These are phyloP conservation scores for Brachystomella parvula DNA, from an alignment of 1,140 invertebrate species.

Conservation along the genomic window DNA sequence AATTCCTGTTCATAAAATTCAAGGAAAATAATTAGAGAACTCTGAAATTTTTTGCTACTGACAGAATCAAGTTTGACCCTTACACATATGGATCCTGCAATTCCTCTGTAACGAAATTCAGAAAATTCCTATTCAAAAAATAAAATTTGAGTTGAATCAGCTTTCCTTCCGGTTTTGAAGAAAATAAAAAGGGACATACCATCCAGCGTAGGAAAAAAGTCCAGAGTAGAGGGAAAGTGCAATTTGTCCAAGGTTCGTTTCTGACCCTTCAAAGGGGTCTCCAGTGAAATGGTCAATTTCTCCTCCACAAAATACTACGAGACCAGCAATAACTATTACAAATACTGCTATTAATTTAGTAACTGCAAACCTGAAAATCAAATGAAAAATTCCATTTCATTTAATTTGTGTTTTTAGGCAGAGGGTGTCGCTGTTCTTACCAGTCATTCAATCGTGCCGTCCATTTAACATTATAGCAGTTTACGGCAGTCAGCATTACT, in stretches of 20 bases:
- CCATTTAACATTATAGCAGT: conserved; percentile 93
- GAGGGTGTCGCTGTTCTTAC: not conserved
- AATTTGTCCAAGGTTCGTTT: conserved; percentile 47
- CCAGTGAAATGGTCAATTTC: conserved; percentile 48
- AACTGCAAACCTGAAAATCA: conserved; percentile 63
- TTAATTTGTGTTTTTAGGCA: not conserved
- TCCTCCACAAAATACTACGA: conserved; percentile 49
- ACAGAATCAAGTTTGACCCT: conserved; percentile 29
- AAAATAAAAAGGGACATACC: conserved; percentile 43
- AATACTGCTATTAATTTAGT: conserved; percentile 87
- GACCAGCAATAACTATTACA: conserved; percentile 77
- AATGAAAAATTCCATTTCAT: not conserved
- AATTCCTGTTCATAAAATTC: conserved; percentile 54
- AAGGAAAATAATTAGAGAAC: not conserved
- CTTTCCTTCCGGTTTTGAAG: not conserved
- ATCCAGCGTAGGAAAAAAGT: conserved; percentile 60
- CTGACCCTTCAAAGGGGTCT: conserved; percentile 50
- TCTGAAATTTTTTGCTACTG: not conserved
- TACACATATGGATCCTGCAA: conserved; percentile 81
- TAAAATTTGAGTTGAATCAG: conserved; percentile 19
- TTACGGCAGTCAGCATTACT: conserved; percentile 90
- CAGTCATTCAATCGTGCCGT: conserved; percentile 81
- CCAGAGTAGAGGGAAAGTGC: conserved; percentile 58
- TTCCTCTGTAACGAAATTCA: conserved; percentile 97
- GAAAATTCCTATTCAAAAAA: conserved; percentile 66